Conservation (phyloP, 2,888 invertebrate species). For the Heterodera filipjevi region DNA sequence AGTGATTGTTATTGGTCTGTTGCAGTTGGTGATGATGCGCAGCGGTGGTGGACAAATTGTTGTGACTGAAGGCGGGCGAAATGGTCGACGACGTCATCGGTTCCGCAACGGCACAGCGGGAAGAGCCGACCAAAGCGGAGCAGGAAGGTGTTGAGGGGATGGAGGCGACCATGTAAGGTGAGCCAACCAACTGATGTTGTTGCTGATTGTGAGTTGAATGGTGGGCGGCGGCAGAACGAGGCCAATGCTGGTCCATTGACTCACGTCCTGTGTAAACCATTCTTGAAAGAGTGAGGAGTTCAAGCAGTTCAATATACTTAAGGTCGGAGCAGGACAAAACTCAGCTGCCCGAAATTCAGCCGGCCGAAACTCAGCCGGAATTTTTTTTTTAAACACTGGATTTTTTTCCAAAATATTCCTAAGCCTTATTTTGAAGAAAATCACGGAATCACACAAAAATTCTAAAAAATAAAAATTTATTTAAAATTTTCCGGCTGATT, state of each 20-base stretch:
- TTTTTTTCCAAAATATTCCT: too few species aligned
- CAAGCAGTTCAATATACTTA: too few species aligned
- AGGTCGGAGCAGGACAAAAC: too few species aligned
- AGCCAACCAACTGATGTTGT: not conserved
- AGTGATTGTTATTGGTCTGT: not conserved
- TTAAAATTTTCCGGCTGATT: too few species aligned
- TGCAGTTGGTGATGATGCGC: not conserved
- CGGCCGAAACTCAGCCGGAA: too few species aligned
- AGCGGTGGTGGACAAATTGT: not conserved
- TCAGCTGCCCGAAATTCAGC: too few species aligned
- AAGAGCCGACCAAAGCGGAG: not conserved
- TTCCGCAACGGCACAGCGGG: not conserved
- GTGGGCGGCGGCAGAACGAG: not conserved
- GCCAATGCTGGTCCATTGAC: conserved; percentile 1
- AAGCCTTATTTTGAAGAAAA: too few species aligned
- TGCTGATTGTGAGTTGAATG: not conserved
- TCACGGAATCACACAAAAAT: too few species aligned
- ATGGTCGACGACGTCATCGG: conserved; percentile 16
- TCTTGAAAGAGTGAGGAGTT: not conserved
- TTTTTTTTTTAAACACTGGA: too few species aligned
- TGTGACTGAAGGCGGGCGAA: conserved; percentile 34
- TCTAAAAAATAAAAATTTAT: too few species aligned
- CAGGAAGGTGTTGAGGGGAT: conserved; percentile 18
- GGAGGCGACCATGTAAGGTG: conserved; percentile 6
- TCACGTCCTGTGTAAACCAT: not conserved